Base-by-base conservation (phyloP, 2,888 invertebrate species). In the Conistra vaccinii region DNA sequence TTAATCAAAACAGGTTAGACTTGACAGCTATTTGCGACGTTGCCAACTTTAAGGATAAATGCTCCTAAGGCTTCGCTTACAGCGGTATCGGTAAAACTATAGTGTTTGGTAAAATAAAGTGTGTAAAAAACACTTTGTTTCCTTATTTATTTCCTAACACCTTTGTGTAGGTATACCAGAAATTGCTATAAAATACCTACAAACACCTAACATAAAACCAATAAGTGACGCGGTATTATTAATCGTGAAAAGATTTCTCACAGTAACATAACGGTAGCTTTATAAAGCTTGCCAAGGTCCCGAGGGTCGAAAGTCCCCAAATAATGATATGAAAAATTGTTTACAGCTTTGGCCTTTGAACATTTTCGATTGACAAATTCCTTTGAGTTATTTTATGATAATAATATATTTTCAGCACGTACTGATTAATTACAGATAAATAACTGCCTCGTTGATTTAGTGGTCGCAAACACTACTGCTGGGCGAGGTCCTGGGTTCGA, bases 361-460 rank as follows among this genome's bases (percentile, higher is more conserved):
- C 26, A 45, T 65, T 17, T 58, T 7, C 1, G 14, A 45, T 58
- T 63, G 12, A 63, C 7, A 71, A 77, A 77, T 63, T 79, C 20
- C 20, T 42, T 63, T 51, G 4, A 51, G 20, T 61, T 72, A 61
- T 80, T 32, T 55, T 20, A 51, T 73, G 1, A 23, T 20, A 35
- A 51, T 73, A 0, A 23, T 20, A 35, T 73, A 63, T 80, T 62
- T 80, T 61, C 14, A 65, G 42, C 69, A 63, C 23, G 60, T 69
- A 26, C 35, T 61, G 48, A 48, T 48, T 74, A 61, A 81, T 81
- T 69, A 74, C 17, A 61, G 26, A 69, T 5, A 69, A 81, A 69
- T 55, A 79, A 39, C 1, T 39, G 39, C 39, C 9, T 9, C 9
- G 39, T 39, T 39, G 39, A 10, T 39, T 3, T 35, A 0, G 39